Base-by-base conservation (phyloP, 1,140 invertebrate species). In the Pachyrhynchus sulphureomaculatus region DNA sequence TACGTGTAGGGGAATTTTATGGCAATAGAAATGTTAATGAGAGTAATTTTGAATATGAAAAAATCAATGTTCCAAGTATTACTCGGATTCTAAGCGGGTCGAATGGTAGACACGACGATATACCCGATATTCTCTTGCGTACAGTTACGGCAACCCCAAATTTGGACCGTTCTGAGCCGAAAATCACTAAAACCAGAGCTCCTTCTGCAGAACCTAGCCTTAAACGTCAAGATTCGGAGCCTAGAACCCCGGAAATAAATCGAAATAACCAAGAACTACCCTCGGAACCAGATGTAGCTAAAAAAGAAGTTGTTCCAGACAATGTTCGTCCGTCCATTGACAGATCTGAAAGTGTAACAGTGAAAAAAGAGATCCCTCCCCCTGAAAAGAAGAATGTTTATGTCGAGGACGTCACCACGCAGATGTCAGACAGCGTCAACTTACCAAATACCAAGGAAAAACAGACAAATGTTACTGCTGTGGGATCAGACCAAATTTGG, bases 61-160 rank as follows among this genome's bases (percentile, higher is more conserved):
- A 74, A 61, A 64, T 59, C 17, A 64, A 58, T 20, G 72, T 74
- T 3, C 69, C 74, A 1, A 89, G 87, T 53, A 90, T 92, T 58
- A 88, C 88, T 0, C 80, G 90, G 41, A 92, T 93, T 66, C 76
- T 93, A 0, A 88, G 86, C 6, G 89, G 90, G 0, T 90, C 89
- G 33, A 91, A 89, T 71, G 90, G 90, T 0, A 78, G 87, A 4
- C 90, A 89, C 64, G 86, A 90, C 57, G 88, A 90, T 60, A 87
- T 90, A 36, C 86, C 89, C 0, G 88, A 88, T 49, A 85, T 89
- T 12, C 72, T 90, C 0, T 73, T 89, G 8, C 78, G 86, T 39
- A 86, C 87, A 0, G 81, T 88, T 6, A 84, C 88, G 0, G 85
- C 85, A 2, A 86, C 85, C 59, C 81, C 80, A 9, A 79, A 81